These are phyloP conservation scores for Prosapia bicincta DNA, from an alignment of 2,888 invertebrate genomes.

Conservation along the genomic window DNA sequence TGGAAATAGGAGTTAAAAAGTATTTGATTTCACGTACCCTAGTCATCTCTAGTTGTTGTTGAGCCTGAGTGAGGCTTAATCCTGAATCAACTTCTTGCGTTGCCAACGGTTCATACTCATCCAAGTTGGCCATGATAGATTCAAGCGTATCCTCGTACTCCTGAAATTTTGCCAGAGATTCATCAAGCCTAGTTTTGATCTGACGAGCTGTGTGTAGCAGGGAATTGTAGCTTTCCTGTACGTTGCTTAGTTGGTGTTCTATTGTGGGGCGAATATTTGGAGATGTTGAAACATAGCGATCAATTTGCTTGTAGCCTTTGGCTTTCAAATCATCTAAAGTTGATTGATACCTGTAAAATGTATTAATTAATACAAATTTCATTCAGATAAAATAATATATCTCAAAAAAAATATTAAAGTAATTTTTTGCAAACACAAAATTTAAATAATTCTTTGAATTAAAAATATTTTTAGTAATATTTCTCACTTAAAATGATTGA, in stretches of 20 bases:
- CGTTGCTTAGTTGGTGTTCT: constrained; percentile 81
- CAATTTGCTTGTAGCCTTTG: constrained; percentile 81
- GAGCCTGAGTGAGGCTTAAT: constrained; percentile 68
- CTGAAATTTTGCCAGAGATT: constrained; percentile 87
- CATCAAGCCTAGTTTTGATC: constrained; percentile 82
- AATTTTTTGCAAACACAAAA: too few relatives aligned
- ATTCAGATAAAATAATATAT: too few relatives aligned
- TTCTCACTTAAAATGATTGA: too few relatives aligned
- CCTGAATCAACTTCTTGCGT: constrained; percentile 69
- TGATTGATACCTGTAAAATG: constrained; percentile 72
- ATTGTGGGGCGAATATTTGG: constrained; percentile 74
- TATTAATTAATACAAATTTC: too few relatives aligned
- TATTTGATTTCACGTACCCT: too few relatives aligned
- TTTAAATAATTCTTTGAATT: too few relatives aligned
- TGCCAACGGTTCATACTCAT: constrained; percentile 70
- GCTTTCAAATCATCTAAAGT: constrained; percentile 77
- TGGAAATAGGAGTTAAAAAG: too few relatives aligned
- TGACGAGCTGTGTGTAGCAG: constrained; percentile 84
- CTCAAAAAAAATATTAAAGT: too few relatives aligned
- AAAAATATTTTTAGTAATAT: too few relatives aligned
- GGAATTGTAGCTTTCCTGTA: constrained; percentile 91
- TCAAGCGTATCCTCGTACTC: constrained; percentile 89
- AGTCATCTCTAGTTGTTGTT: constrained; percentile 68
- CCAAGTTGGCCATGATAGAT: constrained; percentile 77
- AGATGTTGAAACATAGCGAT: constrained; percentile 68